Evolutionary conservation across 1,140 invertebrate species (phyloP).

Genomic region (Eriosoma lanigerum): DNA sequence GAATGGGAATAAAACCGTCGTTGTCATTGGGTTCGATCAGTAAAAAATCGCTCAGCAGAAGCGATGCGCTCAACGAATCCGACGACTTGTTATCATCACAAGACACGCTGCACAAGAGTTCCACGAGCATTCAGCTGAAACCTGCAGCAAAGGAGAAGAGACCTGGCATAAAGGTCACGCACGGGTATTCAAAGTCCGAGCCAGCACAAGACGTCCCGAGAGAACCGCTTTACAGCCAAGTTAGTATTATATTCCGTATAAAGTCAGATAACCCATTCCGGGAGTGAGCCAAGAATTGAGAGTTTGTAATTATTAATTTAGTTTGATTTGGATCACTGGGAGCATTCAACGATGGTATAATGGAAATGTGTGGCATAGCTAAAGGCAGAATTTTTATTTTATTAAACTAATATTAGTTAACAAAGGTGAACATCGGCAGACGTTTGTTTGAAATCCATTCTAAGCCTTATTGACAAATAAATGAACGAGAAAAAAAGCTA

Average conservation of each 20-base stretch:
- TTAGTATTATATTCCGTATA: slow-evolving; percentile 37
- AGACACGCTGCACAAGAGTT: slow-evolving; percentile 52
- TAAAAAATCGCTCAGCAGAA: slow-evolving; percentile 16
- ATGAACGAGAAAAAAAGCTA: too few relatives aligned
- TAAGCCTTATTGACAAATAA: too few relatives aligned
- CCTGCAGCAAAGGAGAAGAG: slow-evolving; percentile 35
- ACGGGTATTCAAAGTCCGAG: slow-evolving; percentile 75
- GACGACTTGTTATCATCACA: slow-evolving; percentile 40
- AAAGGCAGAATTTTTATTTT: too few relatives aligned
- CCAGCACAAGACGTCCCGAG: slow-evolving; percentile 59
- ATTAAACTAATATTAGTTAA: too few relatives aligned
- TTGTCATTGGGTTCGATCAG: slow-evolving; percentile 32
- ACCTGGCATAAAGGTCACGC: slow-evolving; percentile 61
- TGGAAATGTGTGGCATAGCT: too few relatives aligned
- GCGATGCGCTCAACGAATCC: slow-evolving; percentile 28
- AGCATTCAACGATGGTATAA: too few relatives aligned
- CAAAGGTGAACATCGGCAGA: too few relatives aligned
- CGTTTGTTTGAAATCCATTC: too few relatives aligned
- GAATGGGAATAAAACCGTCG: slow-evolving; percentile 11
- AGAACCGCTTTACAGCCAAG: slow-evolving; percentile 57
- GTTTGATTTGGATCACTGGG: too few relatives aligned
- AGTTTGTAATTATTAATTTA: too few relatives aligned
- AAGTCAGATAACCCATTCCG: too few relatives aligned
- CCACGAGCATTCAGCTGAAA: slow-evolving; percentile 48
- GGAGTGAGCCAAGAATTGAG: too few relatives aligned